phyloP scores from a whole-genome alignment of 2,888 invertebrate genomes.

The Caradrina clavipalpis region DNA sequence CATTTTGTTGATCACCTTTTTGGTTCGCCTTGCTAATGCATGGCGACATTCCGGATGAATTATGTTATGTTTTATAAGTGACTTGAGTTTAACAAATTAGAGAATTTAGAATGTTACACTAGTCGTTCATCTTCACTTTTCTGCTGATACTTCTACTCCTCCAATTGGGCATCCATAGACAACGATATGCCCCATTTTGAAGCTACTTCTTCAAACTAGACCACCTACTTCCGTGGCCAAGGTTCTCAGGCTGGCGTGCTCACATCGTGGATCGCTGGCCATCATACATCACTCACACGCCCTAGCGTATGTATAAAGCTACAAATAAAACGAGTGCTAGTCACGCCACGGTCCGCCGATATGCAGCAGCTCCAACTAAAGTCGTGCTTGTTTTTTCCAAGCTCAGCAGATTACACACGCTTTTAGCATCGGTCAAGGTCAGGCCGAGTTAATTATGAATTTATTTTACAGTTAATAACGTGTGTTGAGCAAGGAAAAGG shows the following conservation, averaged over 20 bases:
- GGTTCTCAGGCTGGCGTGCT: slow-evolving; percentile 6
- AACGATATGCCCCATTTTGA: background rate
- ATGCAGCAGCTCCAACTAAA: slow-evolving; percentile 41
- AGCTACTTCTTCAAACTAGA: slow-evolving; percentile 8
- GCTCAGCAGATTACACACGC: slow-evolving; percentile 46
- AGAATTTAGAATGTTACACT: slow-evolving; percentile 2
- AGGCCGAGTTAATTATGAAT: slow-evolving; percentile 54
- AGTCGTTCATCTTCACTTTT: background rate
- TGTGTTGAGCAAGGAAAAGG: slow-evolving; percentile 48
- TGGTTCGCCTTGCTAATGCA: background rate
- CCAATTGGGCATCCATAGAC: background rate
- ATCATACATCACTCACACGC: slow-evolving; percentile 32
- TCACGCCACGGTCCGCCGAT: slow-evolving; percentile 33
- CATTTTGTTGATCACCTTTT: slow-evolving; percentile 22
- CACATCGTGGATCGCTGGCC: slow-evolving; percentile 4
- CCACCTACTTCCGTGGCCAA: slow-evolving; percentile 6
- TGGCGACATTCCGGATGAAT: slow-evolving; percentile 6
- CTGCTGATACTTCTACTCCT: background rate
- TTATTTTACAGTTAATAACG: slow-evolving; percentile 62
- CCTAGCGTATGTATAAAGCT: slow-evolving; percentile 39
- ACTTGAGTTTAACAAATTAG: background rate
- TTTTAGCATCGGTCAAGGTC: slow-evolving; percentile 59
- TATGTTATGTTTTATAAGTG: no score
- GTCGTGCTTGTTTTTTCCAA: slow-evolving; percentile 40
- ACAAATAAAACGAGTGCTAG: slow-evolving; percentile 24